Base-by-base conservation (phyloP, 1,140 invertebrate species). In the Drosophila obscura region DNA sequence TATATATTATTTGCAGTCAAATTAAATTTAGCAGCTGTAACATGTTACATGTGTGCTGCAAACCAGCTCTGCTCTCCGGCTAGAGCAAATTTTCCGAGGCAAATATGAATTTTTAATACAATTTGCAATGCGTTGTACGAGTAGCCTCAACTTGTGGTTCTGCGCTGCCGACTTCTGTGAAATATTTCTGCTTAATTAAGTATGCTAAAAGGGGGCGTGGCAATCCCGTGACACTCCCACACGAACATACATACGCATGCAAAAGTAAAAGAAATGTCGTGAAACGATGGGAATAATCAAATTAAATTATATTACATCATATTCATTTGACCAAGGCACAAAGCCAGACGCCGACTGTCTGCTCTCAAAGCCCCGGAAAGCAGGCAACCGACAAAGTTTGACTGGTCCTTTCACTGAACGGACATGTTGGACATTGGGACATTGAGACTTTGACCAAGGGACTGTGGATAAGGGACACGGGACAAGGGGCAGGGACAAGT, bases 21-120 rank as follows among this genome's bases (percentile, higher is more conserved):
- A 90, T 90, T 85, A 90, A 85, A 90, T 78, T 69, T 68, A 82
- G 73, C 85, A 82, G 80, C 85, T 90, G 85, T 67, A 75, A 73
- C n/a, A 77, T 82, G 85, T 82, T 85, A 85, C 74, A 85, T 90
- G 78, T 83, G 77, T 67, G 73, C 64, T 9, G 50, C 44, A 24
- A 24, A 43, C 65, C 48, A 41, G 61, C 61, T 58, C 39, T 51
- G 16, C 41, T 13, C n/a, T 28, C 50, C 45, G 59, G 62, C 62
- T 41, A 72, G 60, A 89, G 76, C 77, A 84, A 84, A 79, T 79
- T 90, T 76, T 73, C 73, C 31, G 72, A 64, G 59, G 78, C 68
- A 90, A 90, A 90, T 90, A 90, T 90, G 85, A 90, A 90, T 85
- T 90, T 90, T 77, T 69, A 90, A 90, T 82, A 84, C 64, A 82